Evolutionary conservation across 2,888 invertebrate genomes (phyloP).

Genomic region (Caenorhabditis sulstoni): DNA sequence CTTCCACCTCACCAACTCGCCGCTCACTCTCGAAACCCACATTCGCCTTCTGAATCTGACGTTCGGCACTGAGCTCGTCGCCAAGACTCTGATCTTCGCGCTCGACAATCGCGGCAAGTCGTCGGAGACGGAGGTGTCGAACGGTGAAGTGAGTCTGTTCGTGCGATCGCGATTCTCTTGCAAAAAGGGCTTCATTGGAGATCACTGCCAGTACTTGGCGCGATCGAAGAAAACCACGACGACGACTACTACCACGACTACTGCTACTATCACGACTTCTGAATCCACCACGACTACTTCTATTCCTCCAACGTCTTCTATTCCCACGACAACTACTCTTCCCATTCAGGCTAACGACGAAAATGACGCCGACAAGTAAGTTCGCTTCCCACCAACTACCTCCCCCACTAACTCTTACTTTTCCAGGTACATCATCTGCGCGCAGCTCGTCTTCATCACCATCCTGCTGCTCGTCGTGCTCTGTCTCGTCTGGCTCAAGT

Average conservation of each 20-base stretch:
- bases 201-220: background rate
- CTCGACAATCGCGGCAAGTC: background rate
- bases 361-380: background rate
- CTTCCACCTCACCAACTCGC: background rate
- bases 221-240: background rate
- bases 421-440: slow-evolving; percentile 1
- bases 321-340: background rate
- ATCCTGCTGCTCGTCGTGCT: background rate
- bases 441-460: background rate
- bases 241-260: background rate
- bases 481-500: background rate
- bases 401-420: background rate
- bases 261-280: background rate
- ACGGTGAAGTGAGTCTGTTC: background rate
- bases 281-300: too few relatives aligned
- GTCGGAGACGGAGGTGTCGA: background rate
- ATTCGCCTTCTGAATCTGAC: background rate
- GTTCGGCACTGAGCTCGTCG: background rate
- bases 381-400: background rate
- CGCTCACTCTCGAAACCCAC: background rate
- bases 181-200: background rate
- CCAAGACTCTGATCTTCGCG: background rate
- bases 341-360: too few relatives aligned
- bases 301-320: background rate
- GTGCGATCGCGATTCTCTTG: background rate